phyloP scores from a whole-genome alignment of 2,888 invertebrate species.

The Caenorhabditis panamensis region DNA sequence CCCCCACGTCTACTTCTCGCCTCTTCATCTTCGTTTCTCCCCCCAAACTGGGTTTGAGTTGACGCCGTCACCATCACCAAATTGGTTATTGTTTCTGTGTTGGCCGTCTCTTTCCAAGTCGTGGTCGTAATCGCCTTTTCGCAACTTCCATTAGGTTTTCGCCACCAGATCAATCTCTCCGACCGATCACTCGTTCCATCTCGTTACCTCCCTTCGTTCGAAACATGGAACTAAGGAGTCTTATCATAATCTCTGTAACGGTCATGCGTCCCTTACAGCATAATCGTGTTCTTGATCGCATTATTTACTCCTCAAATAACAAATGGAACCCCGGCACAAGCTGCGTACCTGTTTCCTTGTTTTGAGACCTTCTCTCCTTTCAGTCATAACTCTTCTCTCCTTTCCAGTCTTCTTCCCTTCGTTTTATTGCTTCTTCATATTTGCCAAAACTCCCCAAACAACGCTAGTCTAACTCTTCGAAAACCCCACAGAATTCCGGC shows the following conservation, averaged over 20 bases:
- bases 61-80: conserved; percentile 59
- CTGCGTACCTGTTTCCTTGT: conserved; percentile 5
- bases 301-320: conserved; percentile 2
- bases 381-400: conserved; percentile 10
- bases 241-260: conserved; percentile 38
- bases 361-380: not conserved
- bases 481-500: not conserved
- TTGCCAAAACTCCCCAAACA: conserved; percentile 22
- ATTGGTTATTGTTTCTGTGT: conserved; percentile 56
- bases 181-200: conserved; percentile 29
- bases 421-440: conserved; percentile 11
- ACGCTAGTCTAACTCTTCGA: not conserved
- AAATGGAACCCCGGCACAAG: too few relatives aligned
- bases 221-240: not conserved
- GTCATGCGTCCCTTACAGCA: conserved; percentile 18
- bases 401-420: conserved; percentile 2
- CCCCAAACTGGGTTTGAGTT: conserved; percentile 58
- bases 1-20: conserved; percentile 36
- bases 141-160: conserved; percentile 55
- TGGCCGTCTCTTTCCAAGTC: conserved; percentile 5
- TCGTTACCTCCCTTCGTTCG: conserved; percentile 1
- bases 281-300: not conserved
- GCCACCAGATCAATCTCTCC: conserved; percentile 16
- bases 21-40: conserved; percentile 22
- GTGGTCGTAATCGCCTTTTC: conserved; percentile 52